A percentile compares a stretch with the other conserved stretches of the same genome.
Evolutionary conservation across 2,888 invertebrate genomes (phyloP).

Genomic region (Pseudoips prasinana): DNA sequence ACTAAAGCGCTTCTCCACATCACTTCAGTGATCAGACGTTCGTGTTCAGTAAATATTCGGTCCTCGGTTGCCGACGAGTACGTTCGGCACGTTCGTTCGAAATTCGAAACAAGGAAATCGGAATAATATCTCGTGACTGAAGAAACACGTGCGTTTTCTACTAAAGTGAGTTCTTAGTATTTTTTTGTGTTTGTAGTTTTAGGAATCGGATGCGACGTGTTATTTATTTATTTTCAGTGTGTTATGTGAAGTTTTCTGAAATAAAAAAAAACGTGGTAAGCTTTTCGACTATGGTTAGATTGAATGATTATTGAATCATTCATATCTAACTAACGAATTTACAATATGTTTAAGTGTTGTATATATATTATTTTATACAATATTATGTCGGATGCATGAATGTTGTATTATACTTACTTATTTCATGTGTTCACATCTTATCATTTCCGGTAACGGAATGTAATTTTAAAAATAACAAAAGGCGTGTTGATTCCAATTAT

Average conservation of each 20-base stretch:
- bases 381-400: no score
- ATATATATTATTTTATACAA: no score
- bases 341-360: no score
- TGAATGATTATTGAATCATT: background rate
- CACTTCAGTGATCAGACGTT: slow-evolving; percentile 41
- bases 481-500: no score
- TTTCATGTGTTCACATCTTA: no score
- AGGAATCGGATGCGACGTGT: slow-evolving; percentile 6
- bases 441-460: no score
- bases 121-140: slow-evolving; percentile 24
- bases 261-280: slow-evolving; percentile 20
- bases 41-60: slow-evolving; percentile 48
- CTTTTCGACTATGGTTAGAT: background rate
- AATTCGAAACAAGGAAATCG: slow-evolving; percentile 19
- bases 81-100: slow-evolving; percentile 34
- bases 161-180: slow-evolving; percentile 37
- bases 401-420: no score
- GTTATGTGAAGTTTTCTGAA: slow-evolving; percentile 27
- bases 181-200: slow-evolving; percentile 9
- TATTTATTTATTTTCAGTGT: slow-evolving; percentile 15
- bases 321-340: no score
- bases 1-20: slow-evolving; percentile 50
- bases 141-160: slow-evolving; percentile 39
- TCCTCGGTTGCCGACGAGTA: slow-evolving; percentile 45
- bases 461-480: no score